Evolutionary conservation across 2,888 invertebrate genomes (phyloP).

Genomic region (Aproaerema taeniolella): DNA sequence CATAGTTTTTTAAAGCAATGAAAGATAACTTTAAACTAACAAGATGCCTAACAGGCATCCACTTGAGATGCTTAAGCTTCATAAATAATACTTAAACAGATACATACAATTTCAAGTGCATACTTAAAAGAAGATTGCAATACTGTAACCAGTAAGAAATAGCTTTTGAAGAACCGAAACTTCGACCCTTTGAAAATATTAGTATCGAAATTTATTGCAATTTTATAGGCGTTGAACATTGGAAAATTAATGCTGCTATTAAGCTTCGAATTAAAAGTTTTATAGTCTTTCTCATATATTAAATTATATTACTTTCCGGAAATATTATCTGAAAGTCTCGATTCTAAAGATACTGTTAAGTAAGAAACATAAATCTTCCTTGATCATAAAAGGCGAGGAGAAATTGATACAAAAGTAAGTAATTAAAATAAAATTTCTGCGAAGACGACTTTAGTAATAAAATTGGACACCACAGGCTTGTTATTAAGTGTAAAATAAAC

Average conservation of each 20-base stretch:
- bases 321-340: too few species aligned
- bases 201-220: constrained; percentile 10
- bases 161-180: constrained; percentile 6
- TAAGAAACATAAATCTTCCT: background rate
- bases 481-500: background rate
- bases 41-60: constrained; percentile 34
- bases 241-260: constrained; percentile 12
- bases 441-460: background rate
- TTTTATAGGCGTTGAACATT: constrained; percentile 9
- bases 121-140: constrained; percentile 33
- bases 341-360: constrained; percentile 1
- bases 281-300: constrained; percentile 6
- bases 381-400: background rate
- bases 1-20: background rate
- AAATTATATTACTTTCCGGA: constrained; percentile 2
- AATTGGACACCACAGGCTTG: background rate
- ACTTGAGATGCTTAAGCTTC: constrained; percentile 46
- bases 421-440: background rate
- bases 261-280: constrained; percentile 10
- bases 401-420: background rate
- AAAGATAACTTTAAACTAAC: constrained; percentile 25
- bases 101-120: constrained; percentile 41
- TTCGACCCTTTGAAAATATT: background rate
- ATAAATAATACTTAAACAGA: constrained; percentile 59
- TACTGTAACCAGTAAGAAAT: constrained; percentile 12